These are phyloP conservation scores for Beroe forskalii DNA, from an alignment of 37 sponge, comb jelly and placozoan species.

Conservation along the genomic window DNA sequence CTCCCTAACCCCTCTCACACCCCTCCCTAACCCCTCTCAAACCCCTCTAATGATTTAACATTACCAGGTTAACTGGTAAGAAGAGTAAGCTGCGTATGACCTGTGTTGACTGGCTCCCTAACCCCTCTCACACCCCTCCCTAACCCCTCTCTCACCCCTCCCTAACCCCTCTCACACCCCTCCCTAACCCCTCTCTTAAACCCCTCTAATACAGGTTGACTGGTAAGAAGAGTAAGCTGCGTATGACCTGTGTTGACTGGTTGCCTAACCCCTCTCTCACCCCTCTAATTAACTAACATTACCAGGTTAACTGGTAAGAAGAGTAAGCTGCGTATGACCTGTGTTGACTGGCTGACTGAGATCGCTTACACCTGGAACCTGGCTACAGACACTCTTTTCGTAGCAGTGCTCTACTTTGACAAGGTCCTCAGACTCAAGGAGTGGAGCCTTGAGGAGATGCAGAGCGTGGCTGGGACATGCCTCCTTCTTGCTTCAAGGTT, in stretches of 20 bases:
- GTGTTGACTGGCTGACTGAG: constrained; percentile 55
- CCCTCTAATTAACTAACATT: too few relatives aligned
- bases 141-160: too few relatives aligned
- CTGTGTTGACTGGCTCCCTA: too few relatives aligned
- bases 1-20: too few relatives aligned
- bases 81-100: too few relatives aligned
- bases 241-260: constrained; percentile 51
- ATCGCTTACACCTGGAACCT: constrained; percentile 40
- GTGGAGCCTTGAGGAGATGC: background rate
- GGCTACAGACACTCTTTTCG: constrained; percentile 54
- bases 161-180: too few relatives aligned
- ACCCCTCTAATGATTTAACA: too few relatives aligned
- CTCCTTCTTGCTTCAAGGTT: constrained; percentile 5
- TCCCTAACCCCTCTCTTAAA: too few relatives aligned
- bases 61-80: too few relatives aligned
- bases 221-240: background rate
- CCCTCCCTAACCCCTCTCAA: too few relatives aligned
- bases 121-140: too few relatives aligned
- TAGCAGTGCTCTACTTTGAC: constrained; percentile 12
- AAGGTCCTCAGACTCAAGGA: constrained; percentile 5
- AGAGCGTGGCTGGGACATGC: constrained; percentile 13
- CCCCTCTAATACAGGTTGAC: too few relatives aligned
- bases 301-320: background rate
- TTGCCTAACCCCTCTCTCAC: background rate
- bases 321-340: background rate